Evolutionary conservation across 2,888 invertebrate genomes (phyloP).

Genomic region (Drosophila emarginata): DNA sequence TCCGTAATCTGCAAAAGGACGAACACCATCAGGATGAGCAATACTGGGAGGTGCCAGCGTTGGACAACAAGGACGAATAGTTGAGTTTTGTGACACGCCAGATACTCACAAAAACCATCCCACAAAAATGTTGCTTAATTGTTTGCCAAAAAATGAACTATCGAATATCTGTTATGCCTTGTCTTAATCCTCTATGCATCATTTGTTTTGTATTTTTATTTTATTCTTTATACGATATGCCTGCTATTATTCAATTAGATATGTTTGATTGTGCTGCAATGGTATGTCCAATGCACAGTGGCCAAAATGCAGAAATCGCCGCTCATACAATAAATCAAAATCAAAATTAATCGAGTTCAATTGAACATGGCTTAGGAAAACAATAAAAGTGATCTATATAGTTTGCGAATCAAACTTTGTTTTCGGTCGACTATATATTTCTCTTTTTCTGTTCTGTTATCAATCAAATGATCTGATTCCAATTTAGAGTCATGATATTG

Average conservation of each 20-base stretch:
- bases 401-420: no score
- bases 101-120: neutral
- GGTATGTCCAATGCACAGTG: neutral
- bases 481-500: no score
- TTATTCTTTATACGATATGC: neutral
- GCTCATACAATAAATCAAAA: neutral
- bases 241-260: neutral
- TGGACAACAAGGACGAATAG: conserved; percentile 81
- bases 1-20: conserved; percentile 84
- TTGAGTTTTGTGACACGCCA: conserved; percentile 61
- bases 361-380: no score
- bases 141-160: conserved; percentile 17
- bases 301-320: neutral
- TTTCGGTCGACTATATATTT: no score
- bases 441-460: no score
- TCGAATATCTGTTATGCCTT: conserved; percentile 32
- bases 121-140: conserved; percentile 7
- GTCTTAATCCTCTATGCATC: conserved; percentile 17
- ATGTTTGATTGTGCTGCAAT: neutral
- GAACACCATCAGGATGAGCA: conserved; percentile 86
- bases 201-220: conserved; percentile 23
- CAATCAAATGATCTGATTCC: no score
- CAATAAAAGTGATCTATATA: no score
- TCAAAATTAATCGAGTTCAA: no score
- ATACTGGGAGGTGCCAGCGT: conserved; percentile 87